Base-by-base conservation (phyloP, 2,113 vertebrate genomes). In the Syngnathoides biaculeatus region DNA sequence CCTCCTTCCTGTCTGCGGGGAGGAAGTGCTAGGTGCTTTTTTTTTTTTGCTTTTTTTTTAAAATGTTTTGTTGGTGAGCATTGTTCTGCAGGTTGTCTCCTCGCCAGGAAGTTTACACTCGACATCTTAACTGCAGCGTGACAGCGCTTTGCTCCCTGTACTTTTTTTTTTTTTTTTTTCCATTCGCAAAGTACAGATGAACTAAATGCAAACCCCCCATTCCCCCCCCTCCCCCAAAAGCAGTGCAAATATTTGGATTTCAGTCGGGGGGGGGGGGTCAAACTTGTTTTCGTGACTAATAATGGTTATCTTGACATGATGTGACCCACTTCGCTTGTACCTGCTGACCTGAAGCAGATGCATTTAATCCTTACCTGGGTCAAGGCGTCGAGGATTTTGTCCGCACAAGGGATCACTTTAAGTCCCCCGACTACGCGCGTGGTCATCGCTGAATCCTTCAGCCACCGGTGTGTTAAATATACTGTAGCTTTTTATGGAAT, bases 41-140 rank as follows among this genome's bases (percentile, higher is more conserved):
- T 82, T 77, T 79, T 56, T 39, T n/a, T n/a, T 13, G 26, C 68
- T 81, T 69, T 69, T 64, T 82, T 77, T 79, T 56, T 39, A n/a
- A n/a, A n/a, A n/a, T n/a, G 56, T 56, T 39, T 42, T 40, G 11
- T 26, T 62, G n/a, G n/a, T 15, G 39, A 43, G 39, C n/a, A 26
- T 62, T 62, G 39, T 62, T 62, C 12, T 62, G 60, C 39, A 56
- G 55, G 55, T 56, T 27, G 55, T 15, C 14, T 24, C 55, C 14
- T 56, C 71, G 71, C 64, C 85, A 88, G 86, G 87, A 91, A 90
- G 83, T 88, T 83, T 22, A 79, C 45, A 65, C 56, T 79, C 79
- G 2, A 72, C 82, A 77, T 83, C n/a, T 70, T 75, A 87, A 85
- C 13, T 27, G 48, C 1, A 79, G 73, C 79, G 77, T 79, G 85